Evolutionary conservation across 35 echinoderm and acorn worm genomes (phyloP), one percentile per base, ranked within the genome.

Genomic region (Apostichopus californicus): DNA sequence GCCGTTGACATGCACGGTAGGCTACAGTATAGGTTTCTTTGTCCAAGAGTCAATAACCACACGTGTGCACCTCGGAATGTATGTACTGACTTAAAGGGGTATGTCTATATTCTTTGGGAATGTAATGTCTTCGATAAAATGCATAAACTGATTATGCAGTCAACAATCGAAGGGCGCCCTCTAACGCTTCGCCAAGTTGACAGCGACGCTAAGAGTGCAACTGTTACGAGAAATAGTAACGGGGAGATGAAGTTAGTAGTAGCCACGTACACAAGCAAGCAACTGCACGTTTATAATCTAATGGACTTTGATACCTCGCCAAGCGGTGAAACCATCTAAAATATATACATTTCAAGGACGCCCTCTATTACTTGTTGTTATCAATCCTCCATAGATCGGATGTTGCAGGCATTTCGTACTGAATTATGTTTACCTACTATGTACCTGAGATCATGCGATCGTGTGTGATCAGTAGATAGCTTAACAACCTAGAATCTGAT

Each of bases 61-160:
- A 61, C 58, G 12, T 89, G 86, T 72, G 86, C 86, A 89, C 86
- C 86, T 25, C 86, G 86, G 0, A 89, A 64, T 89, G 86, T 89
- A 34, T 89, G 86, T 66, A 73, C 23, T 12, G 86, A 89, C 64
- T 72, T 24, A 4, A 53, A 17, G 5, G 86, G 86, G 17, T 89
- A 89, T 23, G 57, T 89, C 5, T 89, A 89, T 55, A 66, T 89
- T 34, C 28, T 89, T 26, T 89, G 86, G 86, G 86, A 89, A 26
- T 89, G 86, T n/a, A 89, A 89, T 73, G 64, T 89, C 18, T 52
- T 20, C 7, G 64, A 64, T 20, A 22, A 60, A 12, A 60, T 89
- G 21, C 86, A 73, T 73, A 89, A 89, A 52, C 6, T 89, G 13
- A 64, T 89, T 14, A 89, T 89, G 86, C 86, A 89, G 18, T 89